Evolutionary conservation across 2,113 vertebrate species (phyloP).

Genomic region (Carollia perspicillata): DNA sequence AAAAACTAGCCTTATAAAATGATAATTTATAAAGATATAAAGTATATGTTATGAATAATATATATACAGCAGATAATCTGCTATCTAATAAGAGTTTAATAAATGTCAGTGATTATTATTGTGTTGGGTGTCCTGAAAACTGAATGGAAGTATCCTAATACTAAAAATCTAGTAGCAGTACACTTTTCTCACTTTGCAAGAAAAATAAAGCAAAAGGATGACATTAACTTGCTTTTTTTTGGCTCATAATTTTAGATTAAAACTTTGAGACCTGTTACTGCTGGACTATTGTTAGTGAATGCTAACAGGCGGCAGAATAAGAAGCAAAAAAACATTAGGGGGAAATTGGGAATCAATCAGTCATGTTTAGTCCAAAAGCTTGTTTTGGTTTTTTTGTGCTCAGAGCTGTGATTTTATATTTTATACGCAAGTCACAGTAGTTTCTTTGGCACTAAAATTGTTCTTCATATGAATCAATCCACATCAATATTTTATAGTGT

Average conservation of each 20-base stretch:
- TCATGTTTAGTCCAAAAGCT: neutral
- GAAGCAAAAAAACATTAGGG: neutral
- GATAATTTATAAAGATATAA: neutral
- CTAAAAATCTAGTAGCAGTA: neutral
- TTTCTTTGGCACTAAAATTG: neutral
- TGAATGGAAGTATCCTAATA: neutral
- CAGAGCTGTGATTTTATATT: neutral
- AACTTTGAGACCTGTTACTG: neutral
- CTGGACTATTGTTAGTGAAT: neutral
- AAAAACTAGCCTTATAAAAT: neutral
- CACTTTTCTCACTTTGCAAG: neutral
- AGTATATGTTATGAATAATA: neutral
- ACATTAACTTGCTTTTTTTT: neutral
- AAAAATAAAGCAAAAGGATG: neutral
- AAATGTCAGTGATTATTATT: neutral
- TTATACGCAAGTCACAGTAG: neutral
- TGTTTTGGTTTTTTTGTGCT: neutral
- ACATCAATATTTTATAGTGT: constrained; percentile 19
- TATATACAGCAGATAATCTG: neutral
- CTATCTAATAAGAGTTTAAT: neutral
- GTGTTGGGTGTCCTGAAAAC: neutral
- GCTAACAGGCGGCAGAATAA: neutral
- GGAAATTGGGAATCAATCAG: neutral
- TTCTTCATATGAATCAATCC: constrained; percentile 13
- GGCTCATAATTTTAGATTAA: constrained; percentile 4